Percentiles rank a stretch among this genome's conserved stretches.
Evolutionary conservation across 2,113 vertebrate species (phyloP).

Genomic region (Picathartes gymnocephalus): DNA sequence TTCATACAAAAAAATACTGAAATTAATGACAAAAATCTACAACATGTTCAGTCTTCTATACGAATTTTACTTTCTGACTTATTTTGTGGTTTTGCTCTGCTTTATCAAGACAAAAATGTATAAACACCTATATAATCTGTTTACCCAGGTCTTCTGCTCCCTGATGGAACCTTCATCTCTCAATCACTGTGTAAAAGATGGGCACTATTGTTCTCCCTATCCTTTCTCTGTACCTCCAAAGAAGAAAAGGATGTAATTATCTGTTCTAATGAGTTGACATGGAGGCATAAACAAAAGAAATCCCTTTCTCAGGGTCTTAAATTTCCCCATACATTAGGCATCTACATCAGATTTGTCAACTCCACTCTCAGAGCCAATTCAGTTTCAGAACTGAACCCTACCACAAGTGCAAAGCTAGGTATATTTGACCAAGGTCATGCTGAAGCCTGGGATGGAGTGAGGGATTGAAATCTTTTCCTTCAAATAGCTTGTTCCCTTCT

Average conservation of each 20-base stretch:
- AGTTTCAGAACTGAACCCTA: background rate
- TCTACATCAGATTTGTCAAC: background rate
- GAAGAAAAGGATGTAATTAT: background rate
- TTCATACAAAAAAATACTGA: background rate
- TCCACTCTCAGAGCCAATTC: background rate
- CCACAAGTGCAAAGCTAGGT: rapidly evolving
- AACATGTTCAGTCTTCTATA: background rate
- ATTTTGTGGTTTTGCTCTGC: background rate
- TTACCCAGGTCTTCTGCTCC: background rate
- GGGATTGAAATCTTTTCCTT: background rate
- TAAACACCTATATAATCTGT: background rate
- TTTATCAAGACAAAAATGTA: background rate
- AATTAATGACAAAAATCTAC: background rate
- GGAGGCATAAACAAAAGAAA: background rate
- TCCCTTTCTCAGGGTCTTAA: background rate
- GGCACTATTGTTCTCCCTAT: background rate
- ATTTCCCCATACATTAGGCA: background rate
- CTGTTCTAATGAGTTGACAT: background rate
- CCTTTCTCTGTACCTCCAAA: background rate
- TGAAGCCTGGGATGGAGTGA: background rate
- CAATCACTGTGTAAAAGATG: background rate
- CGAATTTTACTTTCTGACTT: background rate
- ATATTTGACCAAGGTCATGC: background rate
- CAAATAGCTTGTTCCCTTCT: background rate
- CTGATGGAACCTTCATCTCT: background rate